Base-by-base conservation (phyloP, 2,113 vertebrate genomes). In the Phoxinus phoxinus region DNA sequence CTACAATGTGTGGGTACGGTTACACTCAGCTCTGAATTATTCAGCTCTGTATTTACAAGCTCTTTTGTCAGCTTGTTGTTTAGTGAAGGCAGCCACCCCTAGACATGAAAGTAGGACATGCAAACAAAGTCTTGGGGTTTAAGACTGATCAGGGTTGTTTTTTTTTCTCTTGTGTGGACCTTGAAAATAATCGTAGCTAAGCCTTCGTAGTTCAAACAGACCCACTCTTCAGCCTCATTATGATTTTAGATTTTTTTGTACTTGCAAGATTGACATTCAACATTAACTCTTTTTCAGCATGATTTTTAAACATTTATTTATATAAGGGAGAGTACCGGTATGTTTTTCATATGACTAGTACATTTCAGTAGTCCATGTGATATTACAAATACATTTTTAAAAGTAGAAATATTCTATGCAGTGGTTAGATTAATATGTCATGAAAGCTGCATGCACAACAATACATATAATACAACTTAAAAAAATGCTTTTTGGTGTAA, bases 21-120 rank as follows among this genome's bases (percentile, higher is more conserved):
- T 94, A 90, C 94, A 86, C 88, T 84, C 78, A 58, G 59, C 46
- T 75, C 89, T 95, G 78, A 94, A 95, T 95, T 92, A 95, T 95
- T 95, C 82, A 95, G 88, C 41, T 87, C 85, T 87, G 92, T 88
- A 89, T 92, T 94, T 92, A 91, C 87, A 89, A 88, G 81, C 74
- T 84, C 88, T 90, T 92, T 93, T 93, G 92, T 95, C 89, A 88
- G 87, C 88, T 61, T 53, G 86, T 87, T 91, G 90, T 89, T 87
- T 78, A 27, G 86, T 71, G 85, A 85, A 81, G 71, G 85, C 90
- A 56, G 87, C 89, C 87, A 81, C 77, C 86, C 87, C 77, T 85
- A 89, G 87, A 87, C 87, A 90, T 75, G 61, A 87, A 93, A 92
- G 89, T 93, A 91, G 93, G 91, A 87, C 92, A 88, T 58, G 63